These are phyloP conservation scores for Tetranychus urticae DNA, from an alignment of 1,140 invertebrate species.

Conservation along the genomic window DNA sequence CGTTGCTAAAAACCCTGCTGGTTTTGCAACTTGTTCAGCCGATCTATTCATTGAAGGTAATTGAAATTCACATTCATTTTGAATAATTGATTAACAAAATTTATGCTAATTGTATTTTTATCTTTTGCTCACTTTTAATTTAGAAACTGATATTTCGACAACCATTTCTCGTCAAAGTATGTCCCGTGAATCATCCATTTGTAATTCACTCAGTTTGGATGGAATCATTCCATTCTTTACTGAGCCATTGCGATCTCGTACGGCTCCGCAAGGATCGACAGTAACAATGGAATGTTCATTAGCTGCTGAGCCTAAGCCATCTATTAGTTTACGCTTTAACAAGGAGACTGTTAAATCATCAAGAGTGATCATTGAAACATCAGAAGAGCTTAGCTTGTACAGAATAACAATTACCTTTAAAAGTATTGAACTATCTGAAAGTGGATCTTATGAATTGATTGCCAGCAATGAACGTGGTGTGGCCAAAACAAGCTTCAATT, in stretches of 20 bases:
- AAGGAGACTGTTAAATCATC: conserved; percentile 39
- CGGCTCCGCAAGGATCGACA: neutral
- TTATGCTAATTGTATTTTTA: neutral
- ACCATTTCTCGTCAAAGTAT: conserved; percentile 49
- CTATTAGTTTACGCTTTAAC: conserved; percentile 52
- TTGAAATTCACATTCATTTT: neutral
- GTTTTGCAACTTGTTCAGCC: conserved; percentile 71
- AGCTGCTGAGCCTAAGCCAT: conserved; percentile 53
- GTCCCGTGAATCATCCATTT: conserved; percentile 63
- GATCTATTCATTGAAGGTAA: conserved; percentile 40
- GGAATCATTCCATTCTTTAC: conserved; percentile 80
- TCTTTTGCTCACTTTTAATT: conserved; percentile 39
- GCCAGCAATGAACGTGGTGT: conserved; percentile 75
- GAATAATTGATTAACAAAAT: no score
- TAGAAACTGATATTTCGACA: conserved; percentile 57
- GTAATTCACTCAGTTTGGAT: conserved; percentile 48
- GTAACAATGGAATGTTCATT: conserved; percentile 37
- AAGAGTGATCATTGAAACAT: conserved; percentile 38
- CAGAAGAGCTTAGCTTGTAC: conserved; percentile 74
- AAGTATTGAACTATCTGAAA: conserved; percentile 46
- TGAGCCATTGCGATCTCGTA: conserved; percentile 49
- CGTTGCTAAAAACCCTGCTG: conserved; percentile 78
- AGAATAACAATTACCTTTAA: conserved; percentile 51
- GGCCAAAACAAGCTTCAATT: conserved; percentile 45
- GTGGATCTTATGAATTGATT: conserved; percentile 62